Base-by-base conservation (phyloP, 2,113 vertebrate genomes). In the Pterocles orientalis region DNA sequence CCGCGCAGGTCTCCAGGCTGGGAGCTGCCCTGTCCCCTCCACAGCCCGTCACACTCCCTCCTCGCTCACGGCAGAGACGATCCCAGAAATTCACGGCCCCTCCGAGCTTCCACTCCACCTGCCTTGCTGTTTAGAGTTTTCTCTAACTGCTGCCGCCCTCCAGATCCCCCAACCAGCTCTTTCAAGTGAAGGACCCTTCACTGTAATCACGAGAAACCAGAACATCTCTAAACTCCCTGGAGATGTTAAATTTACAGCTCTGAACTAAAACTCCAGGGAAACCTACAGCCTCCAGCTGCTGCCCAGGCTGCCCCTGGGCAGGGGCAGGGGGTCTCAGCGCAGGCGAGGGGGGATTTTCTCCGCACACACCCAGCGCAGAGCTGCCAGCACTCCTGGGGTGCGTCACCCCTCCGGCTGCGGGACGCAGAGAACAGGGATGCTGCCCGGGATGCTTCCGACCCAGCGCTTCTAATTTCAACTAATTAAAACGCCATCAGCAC, bases 21-120 rank as follows among this genome's bases (percentile, higher is more conserved):
- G 71, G 64, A 86, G 45, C 60, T 71, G 70, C 51, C 28, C 8
- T 1, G 1, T 18, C 9, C 26, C 57, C 25, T 69, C n/a, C 66
- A 16, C 1, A 71, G 54, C 51, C 53, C 8, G 4, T 12, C 0
- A 0, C 0, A 0, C 34, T 78, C 65, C 25, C 26, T 56, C 45
- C 58, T 43, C 3, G 0, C 23, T 29, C 24, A 36, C 0, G 4
- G 29, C 66, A 68, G 4, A 14, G 41, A 18, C 56, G 12, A 47
- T 36, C 6, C 33, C 64, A 51, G 31, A 41, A 50, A 68, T 3
- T n/a, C 45, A n/a, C 71, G 29, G 53, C n/a, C 31, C 34, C 15
- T 2, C 29, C 1, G 3, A 86, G 51, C 72, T 66, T 9, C 7
- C 7, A 29, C 34, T 39, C 36, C 9, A 17, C 5, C 58, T 43